These are phyloP conservation scores for Julus scandinavius DNA, from an alignment of 2,888 invertebrate genomes.

Conservation along the genomic window DNA sequence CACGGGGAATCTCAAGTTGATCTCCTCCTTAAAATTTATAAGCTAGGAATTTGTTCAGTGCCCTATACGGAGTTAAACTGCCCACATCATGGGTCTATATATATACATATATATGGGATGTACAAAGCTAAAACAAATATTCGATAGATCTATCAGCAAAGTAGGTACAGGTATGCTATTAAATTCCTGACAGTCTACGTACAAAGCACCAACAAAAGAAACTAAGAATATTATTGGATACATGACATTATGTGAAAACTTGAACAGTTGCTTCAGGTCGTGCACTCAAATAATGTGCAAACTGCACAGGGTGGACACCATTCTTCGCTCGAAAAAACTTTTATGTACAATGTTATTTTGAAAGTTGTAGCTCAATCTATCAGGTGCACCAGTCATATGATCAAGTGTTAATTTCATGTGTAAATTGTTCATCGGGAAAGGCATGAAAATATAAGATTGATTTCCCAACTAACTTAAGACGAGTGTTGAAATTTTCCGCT, in stretches of 20 bases:
- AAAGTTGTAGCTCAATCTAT: too few species aligned
- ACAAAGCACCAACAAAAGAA: slow-evolving; percentile 27
- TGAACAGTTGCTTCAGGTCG: slow-evolving; percentile 7
- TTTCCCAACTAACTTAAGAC: too few species aligned
- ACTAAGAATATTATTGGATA: slow-evolving; percentile 21
- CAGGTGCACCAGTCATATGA: too few species aligned
- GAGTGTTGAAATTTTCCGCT: too few species aligned
- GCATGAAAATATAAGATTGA: too few species aligned
- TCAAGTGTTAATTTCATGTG: too few species aligned
- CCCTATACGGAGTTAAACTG: slow-evolving; percentile 16
- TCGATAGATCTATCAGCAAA: slow-evolving; percentile 21
- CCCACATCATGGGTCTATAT: slow-evolving; percentile 3
- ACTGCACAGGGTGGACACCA: not conserved
- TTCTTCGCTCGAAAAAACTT: too few species aligned
- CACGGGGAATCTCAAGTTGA: not conserved
- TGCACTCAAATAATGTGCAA: not conserved
- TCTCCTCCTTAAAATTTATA: not conserved
- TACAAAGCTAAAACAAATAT: slow-evolving; percentile 20
- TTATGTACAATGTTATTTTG: too few species aligned
- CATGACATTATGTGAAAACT: slow-evolving; percentile 21
- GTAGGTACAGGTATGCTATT: slow-evolving; percentile 8
- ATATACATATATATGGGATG: slow-evolving; percentile 33
- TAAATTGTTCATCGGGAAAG: too few species aligned
- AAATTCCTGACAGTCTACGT: slow-evolving; percentile 13
- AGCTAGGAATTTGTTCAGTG: slow-evolving; percentile 21